A percentile compares a stretch with the other conserved stretches of the same genome.
Evolutionary conservation across 2,797 vertebrate species (phyloP).

Genomic region (Spea hammondii): DNA sequence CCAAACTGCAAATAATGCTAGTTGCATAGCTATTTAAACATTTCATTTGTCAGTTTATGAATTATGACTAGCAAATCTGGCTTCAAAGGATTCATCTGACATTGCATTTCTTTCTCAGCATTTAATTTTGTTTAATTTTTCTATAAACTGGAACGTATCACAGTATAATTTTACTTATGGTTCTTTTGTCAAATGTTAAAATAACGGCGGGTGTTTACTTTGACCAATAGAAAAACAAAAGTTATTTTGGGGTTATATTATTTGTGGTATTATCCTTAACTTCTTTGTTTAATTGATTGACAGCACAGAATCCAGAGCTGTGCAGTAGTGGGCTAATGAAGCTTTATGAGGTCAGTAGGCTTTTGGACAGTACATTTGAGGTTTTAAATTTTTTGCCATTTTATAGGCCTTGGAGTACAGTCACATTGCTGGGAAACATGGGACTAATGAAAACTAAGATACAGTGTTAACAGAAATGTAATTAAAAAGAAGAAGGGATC

Average conservation of each 20-base stretch:
- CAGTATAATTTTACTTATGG: neutral
- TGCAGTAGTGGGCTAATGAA: neutral
- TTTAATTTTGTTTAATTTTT: neutral
- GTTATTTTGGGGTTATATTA: too few species aligned
- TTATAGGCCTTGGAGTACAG: neutral
- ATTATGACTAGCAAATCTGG: too few species aligned
- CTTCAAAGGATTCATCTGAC: too few species aligned
- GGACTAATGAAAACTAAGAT: neutral
- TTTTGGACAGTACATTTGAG: neutral
- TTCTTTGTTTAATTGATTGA: neutral
- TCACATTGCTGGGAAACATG: neutral
- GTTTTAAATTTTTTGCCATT: neutral
- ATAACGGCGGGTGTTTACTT: neutral
- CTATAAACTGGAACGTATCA: neutral
- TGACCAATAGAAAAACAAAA: neutral
- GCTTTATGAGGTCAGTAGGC: neutral
- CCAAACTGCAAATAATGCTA: too few species aligned
- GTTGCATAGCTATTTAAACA: too few species aligned
- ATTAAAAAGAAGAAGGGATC: neutral
- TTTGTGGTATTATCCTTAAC: neutral
- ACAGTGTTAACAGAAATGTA: conserved; percentile 1
- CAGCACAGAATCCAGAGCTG: neutral
- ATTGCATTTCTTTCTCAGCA: neutral
- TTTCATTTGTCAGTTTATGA: too few species aligned
- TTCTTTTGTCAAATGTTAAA: neutral